Conservation (phyloP, 2,888 invertebrate genomes). For the Eupithecia subfuscata region DNA sequence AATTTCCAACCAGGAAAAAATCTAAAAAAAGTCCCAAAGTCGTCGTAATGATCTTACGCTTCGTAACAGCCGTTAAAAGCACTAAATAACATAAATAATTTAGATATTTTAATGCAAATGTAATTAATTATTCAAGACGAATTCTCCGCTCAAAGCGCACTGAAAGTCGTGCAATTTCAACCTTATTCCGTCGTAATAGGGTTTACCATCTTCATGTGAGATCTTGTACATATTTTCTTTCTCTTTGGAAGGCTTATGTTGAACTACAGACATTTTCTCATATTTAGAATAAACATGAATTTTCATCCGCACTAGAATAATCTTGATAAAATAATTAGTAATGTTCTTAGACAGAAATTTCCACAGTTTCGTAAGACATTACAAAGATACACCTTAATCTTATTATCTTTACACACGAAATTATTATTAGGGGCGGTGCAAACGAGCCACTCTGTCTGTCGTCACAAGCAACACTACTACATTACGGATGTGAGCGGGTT, state of each 20-base stretch:
- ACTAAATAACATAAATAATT: constrained; percentile 10
- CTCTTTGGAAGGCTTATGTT: background rate
- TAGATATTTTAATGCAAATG: constrained; percentile 9
- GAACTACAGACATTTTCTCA: background rate
- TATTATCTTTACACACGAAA: background rate
- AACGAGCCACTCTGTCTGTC: background rate
- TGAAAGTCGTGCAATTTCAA: background rate
- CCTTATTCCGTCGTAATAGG: background rate
- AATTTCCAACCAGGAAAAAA: too few species aligned
- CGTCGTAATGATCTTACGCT: background rate
- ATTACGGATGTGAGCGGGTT: too few species aligned
- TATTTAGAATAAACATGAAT: background rate
- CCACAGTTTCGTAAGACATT: background rate
- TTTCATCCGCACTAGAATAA: background rate
- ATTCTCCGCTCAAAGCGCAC: background rate
- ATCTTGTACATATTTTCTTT: background rate
- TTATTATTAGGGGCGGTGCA: background rate
- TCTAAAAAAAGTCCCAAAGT: background rate
- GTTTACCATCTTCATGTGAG: background rate
- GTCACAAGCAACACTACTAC: background rate
- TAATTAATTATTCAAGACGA: constrained; percentile 9
- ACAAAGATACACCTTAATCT: constrained; percentile 1
- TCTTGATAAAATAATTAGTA: background rate
- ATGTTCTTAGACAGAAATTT: background rate
- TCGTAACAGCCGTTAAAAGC: background rate